Conservation (phyloP, 2,113 vertebrate species). For the Ailuropoda melanoleuca region DNA sequence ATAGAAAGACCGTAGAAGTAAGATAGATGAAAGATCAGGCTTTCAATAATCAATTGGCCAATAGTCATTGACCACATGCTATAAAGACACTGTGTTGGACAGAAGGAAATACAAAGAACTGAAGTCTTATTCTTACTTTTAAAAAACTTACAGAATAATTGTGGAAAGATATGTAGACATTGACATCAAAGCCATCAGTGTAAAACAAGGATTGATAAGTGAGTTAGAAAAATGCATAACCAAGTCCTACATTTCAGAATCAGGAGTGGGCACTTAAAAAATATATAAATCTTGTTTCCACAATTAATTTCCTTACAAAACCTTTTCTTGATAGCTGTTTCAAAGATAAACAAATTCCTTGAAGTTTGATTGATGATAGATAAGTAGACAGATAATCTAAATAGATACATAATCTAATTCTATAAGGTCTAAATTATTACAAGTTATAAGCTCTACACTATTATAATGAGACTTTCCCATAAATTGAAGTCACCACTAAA, state of each 20-base stretch:
- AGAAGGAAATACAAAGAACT: neutral
- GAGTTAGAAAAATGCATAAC: neutral
- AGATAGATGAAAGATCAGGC: neutral
- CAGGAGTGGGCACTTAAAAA: neutral
- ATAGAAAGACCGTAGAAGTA: neutral
- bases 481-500: neutral
- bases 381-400: neutral
- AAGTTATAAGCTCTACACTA: neutral
- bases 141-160: neutral
- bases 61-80: neutral
- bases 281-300: neutral
- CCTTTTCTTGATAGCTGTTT: neutral
- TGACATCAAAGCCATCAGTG: neutral
- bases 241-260: neutral
- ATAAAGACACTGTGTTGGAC: neutral
- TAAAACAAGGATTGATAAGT: neutral
- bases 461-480: neutral
- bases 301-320: neutral
- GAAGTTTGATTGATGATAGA: neutral
- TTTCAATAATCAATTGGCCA: neutral
- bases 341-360: neutral
- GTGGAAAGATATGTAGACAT: neutral
- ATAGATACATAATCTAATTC: neutral
- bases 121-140: neutral
- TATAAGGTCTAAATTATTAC: neutral